Percentiles rank a stretch among this genome's conserved stretches.
Evolutionary conservation across 2,113 vertebrate species (phyloP).

Genomic region (Sinocyclocheilus anshuiensis): DNA sequence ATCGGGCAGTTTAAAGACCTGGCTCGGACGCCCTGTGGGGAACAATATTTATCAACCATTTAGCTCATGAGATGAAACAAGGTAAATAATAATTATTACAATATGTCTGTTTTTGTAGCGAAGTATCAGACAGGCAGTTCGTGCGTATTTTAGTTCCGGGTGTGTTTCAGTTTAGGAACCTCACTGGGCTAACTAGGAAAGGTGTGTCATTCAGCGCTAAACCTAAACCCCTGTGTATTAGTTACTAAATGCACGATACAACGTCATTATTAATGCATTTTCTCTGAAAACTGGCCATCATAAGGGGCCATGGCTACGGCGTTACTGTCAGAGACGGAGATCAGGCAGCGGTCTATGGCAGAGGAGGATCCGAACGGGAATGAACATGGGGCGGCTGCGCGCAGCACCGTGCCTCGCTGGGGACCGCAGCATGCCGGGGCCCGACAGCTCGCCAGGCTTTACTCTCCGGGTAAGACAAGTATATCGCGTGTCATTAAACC

Average conservation of each 20-base stretch:
- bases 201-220: slow-evolving; percentile 38
- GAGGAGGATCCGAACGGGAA: slow-evolving; percentile 83
- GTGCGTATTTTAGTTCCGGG: slow-evolving; percentile 68
- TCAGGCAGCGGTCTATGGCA: slow-evolving; percentile 78
- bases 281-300: slow-evolving; percentile 54
- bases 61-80: slow-evolving; percentile 16
- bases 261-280: slow-evolving; percentile 58
- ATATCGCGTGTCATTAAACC: not conserved
- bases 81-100: not conserved
- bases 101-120: not conserved
- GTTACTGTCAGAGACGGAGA: slow-evolving; percentile 77
- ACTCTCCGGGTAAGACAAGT: slow-evolving; percentile 74
- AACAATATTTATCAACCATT: not conserved
- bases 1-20: not conserved
- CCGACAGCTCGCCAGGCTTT: slow-evolving; percentile 75
- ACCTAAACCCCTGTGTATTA: not conserved
- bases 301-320: slow-evolving; percentile 68
- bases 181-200: slow-evolving; percentile 37
- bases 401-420: slow-evolving; percentile 76
- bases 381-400: slow-evolving; percentile 77
- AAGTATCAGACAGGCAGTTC: slow-evolving; percentile 4
- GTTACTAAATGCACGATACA: slow-evolving; percentile 18
- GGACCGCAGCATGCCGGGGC: slow-evolving; percentile 80
- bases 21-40: not conserved
- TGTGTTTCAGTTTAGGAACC: slow-evolving; percentile 58